Base-by-base conservation (phyloP, 2,888 invertebrate species). In the Yponomeuta plumbellus region DNA sequence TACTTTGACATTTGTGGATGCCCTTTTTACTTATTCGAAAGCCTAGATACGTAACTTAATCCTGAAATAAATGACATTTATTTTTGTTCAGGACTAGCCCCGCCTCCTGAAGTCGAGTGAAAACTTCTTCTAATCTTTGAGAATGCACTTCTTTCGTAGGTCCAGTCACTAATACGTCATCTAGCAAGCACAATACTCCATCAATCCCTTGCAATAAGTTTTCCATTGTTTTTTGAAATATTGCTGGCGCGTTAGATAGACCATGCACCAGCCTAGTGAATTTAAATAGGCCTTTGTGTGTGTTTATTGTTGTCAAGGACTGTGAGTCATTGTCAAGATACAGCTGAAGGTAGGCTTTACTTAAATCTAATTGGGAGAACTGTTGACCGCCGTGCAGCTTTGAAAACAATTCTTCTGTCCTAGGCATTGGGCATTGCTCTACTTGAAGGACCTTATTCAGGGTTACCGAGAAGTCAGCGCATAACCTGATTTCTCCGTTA, bases 51-150 rank as follows among this genome's bases (percentile, higher is more conserved):
- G 67, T 56, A 20, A 67, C 65, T 21, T 22, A 17, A n/a, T 64
- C 61, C 52, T 65, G 23, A 22, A 65, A 67, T 13, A 67, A 61
- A 13, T 59, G 57, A 34, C 65, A 64, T 22, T 64, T 64, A 52
- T 64, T 21, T 52, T 52, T 64, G 11, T 64, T 26, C 21, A 64
- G 44, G 0, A 52, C 52, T 22, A 64, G 21, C 17, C 64, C 64
- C 10, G 64, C 64, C 4, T 64, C 66, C 21, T 70, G 62, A 59
- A 73, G 68, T 2, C 70, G 62, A 59, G 62, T 39, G 11, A 71
- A 40, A 4, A 71, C 73, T 1, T 23, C 52, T 8, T 68, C 34
- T 40, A 72, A 52, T 11, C 71, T 64, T 13, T 69, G 64, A 21
- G 67, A 3, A 22, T 61, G 61, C 22, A 23, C 17, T 23, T 61